Conservation (phyloP, 2,888 invertebrate species). For the Drosophila barbarae region DNA sequence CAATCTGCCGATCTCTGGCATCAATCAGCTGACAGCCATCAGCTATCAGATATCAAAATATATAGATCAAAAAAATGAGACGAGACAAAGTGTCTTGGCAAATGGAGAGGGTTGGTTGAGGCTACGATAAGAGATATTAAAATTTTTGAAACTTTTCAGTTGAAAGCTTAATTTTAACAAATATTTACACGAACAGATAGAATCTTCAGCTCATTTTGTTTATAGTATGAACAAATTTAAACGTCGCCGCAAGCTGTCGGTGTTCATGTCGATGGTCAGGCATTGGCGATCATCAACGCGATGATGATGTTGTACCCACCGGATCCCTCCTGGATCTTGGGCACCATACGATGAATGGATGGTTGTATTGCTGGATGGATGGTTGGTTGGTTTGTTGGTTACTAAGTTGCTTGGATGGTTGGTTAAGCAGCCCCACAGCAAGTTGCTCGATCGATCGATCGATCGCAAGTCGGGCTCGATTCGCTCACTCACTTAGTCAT, state of each 20-base stretch:
- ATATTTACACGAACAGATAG: conserved; percentile 70
- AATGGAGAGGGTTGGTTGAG: neutral
- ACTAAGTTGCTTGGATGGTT: conserved; percentile 3
- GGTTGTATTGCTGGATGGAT: conserved; percentile 4
- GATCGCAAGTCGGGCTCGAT: conserved; percentile 39
- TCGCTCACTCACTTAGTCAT: conserved; percentile 54
- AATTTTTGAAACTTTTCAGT: conserved; percentile 49
- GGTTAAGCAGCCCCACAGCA: conserved; percentile 37
- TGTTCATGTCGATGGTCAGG: conserved; percentile 64
- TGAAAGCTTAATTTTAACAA: conserved; percentile 74
- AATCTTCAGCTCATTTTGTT: conserved; percentile 64
- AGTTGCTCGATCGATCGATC: conserved; percentile 32
- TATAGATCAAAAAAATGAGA: conserved; percentile 1
- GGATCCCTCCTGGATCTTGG: conserved; percentile 26
- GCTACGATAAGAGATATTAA: neutral
- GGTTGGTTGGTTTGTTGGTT: neutral
- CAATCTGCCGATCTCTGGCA: conserved; percentile 24
- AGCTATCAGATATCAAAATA: neutral
- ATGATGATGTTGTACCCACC: conserved; percentile 24
- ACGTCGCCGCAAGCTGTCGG: conserved; percentile 67
- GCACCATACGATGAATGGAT: conserved; percentile 2
- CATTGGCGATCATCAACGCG: conserved; percentile 54
- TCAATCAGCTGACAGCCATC: conserved; percentile 23
- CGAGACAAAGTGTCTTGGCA: conserved; percentile 18
- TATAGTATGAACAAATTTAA: conserved; percentile 65